phyloP scores from a whole-genome alignment of 2,888 invertebrate genomes.

The Lycophotia porphyrea region DNA sequence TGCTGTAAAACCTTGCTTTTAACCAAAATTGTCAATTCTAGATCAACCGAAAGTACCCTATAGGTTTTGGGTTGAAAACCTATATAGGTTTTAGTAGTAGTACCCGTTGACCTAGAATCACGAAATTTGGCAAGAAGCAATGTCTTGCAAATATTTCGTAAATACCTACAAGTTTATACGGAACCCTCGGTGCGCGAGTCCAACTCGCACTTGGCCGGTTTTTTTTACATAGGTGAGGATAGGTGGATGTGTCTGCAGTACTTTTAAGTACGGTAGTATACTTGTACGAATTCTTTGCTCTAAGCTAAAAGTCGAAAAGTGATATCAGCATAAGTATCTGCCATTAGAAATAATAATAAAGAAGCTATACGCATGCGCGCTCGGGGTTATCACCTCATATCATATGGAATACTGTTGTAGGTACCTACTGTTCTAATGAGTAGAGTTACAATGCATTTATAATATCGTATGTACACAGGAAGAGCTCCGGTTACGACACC shows the following conservation, averaged over 20 bases:
- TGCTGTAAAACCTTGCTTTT: too few species aligned
- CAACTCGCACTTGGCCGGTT: too few species aligned
- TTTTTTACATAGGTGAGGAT: neutral
- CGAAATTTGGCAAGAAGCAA: too few species aligned
- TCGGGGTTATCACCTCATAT: constrained; percentile 63
- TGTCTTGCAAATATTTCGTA: too few species aligned
- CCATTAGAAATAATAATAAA: constrained; percentile 42
- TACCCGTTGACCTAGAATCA: too few species aligned
- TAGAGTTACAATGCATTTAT: constrained; percentile 59
- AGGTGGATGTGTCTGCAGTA: neutral
- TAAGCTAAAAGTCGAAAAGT: constrained; percentile 3
- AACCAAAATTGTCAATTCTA: too few species aligned
- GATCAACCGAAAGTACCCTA: too few species aligned
- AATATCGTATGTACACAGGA: constrained; percentile 63
- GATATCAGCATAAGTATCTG: constrained; percentile 11
- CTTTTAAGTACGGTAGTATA: neutral
- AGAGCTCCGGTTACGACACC: constrained; percentile 65
- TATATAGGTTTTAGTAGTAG: too few species aligned
- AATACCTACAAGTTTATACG: too few species aligned
- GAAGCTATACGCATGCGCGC: constrained; percentile 43
- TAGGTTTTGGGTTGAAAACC: too few species aligned
- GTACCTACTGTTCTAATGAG: constrained; percentile 55
- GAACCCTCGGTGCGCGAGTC: too few species aligned
- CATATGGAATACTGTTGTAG: constrained; percentile 25
- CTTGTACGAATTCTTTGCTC: neutral